Percentiles rank a stretch among this genome's conserved stretches.
phyloP scores from a whole-genome alignment of 2,113 vertebrate species.

The Kryptolebias marmoratus region DNA sequence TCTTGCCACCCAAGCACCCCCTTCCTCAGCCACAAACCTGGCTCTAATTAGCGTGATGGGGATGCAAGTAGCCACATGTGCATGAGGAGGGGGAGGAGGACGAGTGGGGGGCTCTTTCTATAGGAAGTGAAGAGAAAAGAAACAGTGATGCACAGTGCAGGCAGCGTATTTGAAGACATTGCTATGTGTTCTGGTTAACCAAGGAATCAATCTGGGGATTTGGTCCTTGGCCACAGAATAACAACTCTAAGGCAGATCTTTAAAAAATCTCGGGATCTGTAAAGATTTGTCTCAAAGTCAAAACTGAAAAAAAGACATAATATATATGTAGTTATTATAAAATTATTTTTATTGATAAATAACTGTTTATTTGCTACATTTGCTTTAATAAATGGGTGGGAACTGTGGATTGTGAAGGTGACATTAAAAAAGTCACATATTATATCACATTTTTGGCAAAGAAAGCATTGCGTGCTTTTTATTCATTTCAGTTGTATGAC shows the following conservation, averaged over 20 bases:
- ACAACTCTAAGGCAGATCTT: slow-evolving; percentile 58
- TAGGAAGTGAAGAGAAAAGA: slow-evolving; percentile 48
- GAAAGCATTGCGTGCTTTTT: background rate
- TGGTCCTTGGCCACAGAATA: slow-evolving; percentile 68
- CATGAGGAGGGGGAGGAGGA: slow-evolving; percentile 47
- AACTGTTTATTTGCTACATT: slow-evolving; percentile 22
- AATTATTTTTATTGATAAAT: slow-evolving; percentile 24
- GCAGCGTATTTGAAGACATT: slow-evolving; percentile 54
- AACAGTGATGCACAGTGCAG: slow-evolving; percentile 61
- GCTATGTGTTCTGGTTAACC: slow-evolving; percentile 71
- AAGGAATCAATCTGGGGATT: slow-evolving; percentile 66
- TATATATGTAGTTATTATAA: background rate
- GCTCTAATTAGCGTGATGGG: slow-evolving; percentile 81
- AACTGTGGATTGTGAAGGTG: background rate
- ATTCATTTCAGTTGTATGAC: background rate
- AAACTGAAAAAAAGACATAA: slow-evolving; percentile 42
- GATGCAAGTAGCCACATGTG: slow-evolving; percentile 76
- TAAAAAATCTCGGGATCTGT: slow-evolving; percentile 28
- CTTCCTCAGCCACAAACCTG: slow-evolving; percentile 75
- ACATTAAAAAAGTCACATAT: too few species aligned
- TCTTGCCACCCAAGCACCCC: slow-evolving; percentile 46
- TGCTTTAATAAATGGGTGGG: background rate
- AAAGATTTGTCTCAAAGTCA: slow-evolving; percentile 25
- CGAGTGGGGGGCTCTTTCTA: slow-evolving; percentile 41
- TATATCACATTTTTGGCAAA: too few species aligned